Percentiles rank a stretch among this genome's conserved stretches.
These are phyloP conservation scores for Epicampocera succincta DNA, from an alignment of 2,888 invertebrate species.

Conservation along the genomic window DNA sequence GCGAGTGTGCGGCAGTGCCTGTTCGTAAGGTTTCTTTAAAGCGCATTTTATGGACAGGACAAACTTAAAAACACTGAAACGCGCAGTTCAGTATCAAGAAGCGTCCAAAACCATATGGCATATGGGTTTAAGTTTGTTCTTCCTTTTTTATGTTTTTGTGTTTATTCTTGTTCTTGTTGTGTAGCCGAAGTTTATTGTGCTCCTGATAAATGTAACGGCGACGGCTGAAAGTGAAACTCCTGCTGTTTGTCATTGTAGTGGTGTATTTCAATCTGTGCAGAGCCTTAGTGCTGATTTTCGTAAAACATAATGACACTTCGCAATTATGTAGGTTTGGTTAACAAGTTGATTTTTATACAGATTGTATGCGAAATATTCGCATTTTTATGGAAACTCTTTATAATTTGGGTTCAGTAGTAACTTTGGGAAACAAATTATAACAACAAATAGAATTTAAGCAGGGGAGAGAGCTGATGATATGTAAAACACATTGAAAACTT, in stretches of 20 bases:
- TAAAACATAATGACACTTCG: constrained; percentile 57
- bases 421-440: too few relatives aligned
- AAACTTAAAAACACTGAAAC: constrained; percentile 11
- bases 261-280: constrained; percentile 4
- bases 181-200: not conserved
- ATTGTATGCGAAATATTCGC: not conserved
- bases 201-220: not conserved
- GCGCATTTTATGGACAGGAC: constrained; percentile 7
- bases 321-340: constrained; percentile 56
- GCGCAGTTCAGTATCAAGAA: constrained; percentile 20
- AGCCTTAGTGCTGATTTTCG: not conserved
- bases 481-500: too few relatives aligned
- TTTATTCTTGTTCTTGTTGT: not conserved
- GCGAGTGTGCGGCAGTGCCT: not conserved
- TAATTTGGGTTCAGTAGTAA: too few relatives aligned
- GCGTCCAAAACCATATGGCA: constrained; percentile 1
- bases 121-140: constrained; percentile 12
- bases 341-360: constrained; percentile 5
- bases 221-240: not conserved
- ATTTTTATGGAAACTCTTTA: not conserved
- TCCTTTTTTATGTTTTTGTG: not conserved
- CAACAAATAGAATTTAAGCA: too few relatives aligned
- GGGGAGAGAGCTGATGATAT: too few relatives aligned
- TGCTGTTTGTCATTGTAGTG: constrained; percentile 43
- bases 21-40: constrained; percentile 57